Conservation (phyloP, 2,113 vertebrate species). For the Crotalus helleri region DNA sequence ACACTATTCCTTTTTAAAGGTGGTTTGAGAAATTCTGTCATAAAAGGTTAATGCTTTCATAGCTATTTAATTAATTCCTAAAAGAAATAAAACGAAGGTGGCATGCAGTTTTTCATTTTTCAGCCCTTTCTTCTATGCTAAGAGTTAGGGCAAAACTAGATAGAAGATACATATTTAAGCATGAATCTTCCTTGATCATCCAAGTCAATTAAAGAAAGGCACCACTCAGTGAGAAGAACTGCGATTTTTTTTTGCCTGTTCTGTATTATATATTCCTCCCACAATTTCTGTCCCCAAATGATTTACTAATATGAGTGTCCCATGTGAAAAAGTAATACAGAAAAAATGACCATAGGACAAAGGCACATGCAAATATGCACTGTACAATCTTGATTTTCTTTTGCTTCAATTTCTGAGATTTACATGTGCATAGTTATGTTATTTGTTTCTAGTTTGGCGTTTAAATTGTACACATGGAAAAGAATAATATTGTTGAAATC, state of each 20-base stretch:
- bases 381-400: background rate
- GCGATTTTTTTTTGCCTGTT: background rate
- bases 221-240: background rate
- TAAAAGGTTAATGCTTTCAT: background rate
- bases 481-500: background rate
- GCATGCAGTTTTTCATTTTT: background rate
- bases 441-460: background rate
- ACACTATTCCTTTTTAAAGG: background rate
- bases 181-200: background rate
- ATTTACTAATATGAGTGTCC: background rate
- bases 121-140: background rate
- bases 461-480: background rate
- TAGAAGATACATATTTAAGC: background rate
- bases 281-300: background rate
- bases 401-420: background rate
- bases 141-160: background rate
- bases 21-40: background rate
- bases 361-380: background rate
- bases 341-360: background rate
- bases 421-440: background rate
- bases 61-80: slow-evolving; percentile 1
- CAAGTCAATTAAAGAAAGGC: background rate
- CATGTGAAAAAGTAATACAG: background rate
- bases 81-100: background rate
- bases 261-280: background rate